phyloP scores from a whole-genome alignment of 2,888 invertebrate species.

The Tiphia femorata region DNA sequence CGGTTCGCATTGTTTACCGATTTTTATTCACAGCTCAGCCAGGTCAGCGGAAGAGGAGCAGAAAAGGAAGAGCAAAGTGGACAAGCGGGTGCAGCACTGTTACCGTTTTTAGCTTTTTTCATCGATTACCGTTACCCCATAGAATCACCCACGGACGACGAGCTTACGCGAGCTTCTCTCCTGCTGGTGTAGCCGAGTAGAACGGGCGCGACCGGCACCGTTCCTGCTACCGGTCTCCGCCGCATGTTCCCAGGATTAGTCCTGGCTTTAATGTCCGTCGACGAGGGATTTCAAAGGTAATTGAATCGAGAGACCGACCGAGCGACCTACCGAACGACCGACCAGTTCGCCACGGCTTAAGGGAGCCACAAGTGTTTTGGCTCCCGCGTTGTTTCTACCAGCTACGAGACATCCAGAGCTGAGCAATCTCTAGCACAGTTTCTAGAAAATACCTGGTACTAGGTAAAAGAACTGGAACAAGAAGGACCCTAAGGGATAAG shows the following conservation, averaged over 20 bases:
- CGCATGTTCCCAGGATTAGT: constrained; percentile 39
- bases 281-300: constrained; percentile 48
- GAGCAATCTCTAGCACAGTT: no score
- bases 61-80: neutral
- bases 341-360: constrained; percentile 30
- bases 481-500: no score
- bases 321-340: no score
- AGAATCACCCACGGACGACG: constrained; percentile 22
- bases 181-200: constrained; percentile 4
- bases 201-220: neutral
- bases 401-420: no score
- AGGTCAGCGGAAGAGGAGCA: neutral
- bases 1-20: neutral
- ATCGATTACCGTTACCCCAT: constrained; percentile 39
- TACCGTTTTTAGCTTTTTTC: constrained; percentile 28
- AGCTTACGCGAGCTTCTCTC: constrained; percentile 25
- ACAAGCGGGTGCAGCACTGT: constrained; percentile 11
- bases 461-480: no score
- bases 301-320: constrained; percentile 42
- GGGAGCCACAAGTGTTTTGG: constrained; percentile 28
- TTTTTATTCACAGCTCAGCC: neutral
- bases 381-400: no score
- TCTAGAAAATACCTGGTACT: no score
- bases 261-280: constrained; percentile 44
- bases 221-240: constrained; percentile 25